Evolutionary conservation across 2,888 invertebrate genomes (phyloP).

Genomic region (Chaitophorus viminalis): DNA sequence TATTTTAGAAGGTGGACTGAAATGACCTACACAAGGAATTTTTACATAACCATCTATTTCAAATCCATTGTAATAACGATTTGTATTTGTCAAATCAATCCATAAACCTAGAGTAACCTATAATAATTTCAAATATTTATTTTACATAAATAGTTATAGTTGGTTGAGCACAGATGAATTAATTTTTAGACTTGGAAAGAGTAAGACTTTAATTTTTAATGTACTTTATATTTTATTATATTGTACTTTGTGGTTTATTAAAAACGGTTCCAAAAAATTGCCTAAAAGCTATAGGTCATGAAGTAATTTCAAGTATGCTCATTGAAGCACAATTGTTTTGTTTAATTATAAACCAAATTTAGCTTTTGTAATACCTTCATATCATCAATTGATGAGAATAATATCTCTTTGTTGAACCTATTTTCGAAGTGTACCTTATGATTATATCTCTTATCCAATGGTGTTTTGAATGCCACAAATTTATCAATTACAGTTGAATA

Average conservation of each 20-base stretch:
- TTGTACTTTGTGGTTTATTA: too few relatives aligned
- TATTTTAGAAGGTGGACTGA: conserved; percentile 87
- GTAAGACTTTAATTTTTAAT: too few relatives aligned
- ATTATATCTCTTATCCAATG: conserved; percentile 84
- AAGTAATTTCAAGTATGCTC: too few relatives aligned
- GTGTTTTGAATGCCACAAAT: conserved; percentile 96
- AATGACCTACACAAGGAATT: conserved; percentile 89
- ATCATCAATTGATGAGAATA: conserved; percentile 81
- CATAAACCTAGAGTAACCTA: conserved; percentile 91
- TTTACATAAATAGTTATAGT: too few relatives aligned
- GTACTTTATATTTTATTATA: too few relatives aligned
- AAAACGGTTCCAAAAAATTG: too few relatives aligned
- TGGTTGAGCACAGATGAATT: too few relatives aligned
- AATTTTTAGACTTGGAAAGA: too few relatives aligned
- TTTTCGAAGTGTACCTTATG: conserved; percentile 83
- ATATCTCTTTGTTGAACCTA: conserved; percentile 88
- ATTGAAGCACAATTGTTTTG: too few relatives aligned
- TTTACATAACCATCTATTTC: conserved; percentile 89
- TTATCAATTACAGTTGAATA: conserved; percentile 78
- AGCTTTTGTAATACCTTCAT: conserved; percentile 70
- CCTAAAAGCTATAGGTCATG: too few relatives aligned
- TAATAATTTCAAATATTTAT: too few relatives aligned
- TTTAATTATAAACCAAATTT: background rate
- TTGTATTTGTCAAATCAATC: conserved; percentile 97
- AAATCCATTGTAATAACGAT: conserved; percentile 86